Base-by-base conservation (phyloP, 92 coral and sea anemone species). In the Porites evermanni region DNA sequence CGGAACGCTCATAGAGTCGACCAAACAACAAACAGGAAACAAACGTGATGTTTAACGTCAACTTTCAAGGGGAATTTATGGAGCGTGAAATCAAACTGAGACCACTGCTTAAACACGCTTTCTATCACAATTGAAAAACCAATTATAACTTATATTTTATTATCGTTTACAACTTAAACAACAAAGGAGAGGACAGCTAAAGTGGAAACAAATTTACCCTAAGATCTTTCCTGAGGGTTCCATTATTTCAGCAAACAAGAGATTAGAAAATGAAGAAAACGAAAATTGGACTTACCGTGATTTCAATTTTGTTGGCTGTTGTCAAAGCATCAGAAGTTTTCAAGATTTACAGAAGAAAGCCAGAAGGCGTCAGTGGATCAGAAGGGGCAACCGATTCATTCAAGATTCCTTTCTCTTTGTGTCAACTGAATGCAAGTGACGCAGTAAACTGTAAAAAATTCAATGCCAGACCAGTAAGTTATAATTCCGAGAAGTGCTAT, bases 331-430 rank as follows among this genome's bases (percentile, higher is more conserved):
- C 83, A n/a, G 72, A 79, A 61, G 72, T 18, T 19, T 79, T 38
- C 26, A 44, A 79, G 72, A 47, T 79, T 79, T 64, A 64, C 61
- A 50, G 83, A 19, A 64, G 12, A 64, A 50, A 23, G 12, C 2
- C 59, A 4, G 7, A 18, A 3, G 83, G 72, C 1, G 58, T 64
- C 2, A 70, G 52, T 26, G 72, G 24, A 2, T 77, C 58, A 72
- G 8, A n/a, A 19, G 21, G 20, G 18, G 71, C 59, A 6, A 47
- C 61, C 64, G 83, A 79, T 66, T 19, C 73, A 16, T 79, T 79
- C 60, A 10, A 10, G 61, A 65, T 79, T 66, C 83, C 83, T 79
- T 50, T 44, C 2, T 79, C 61, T 1, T 47, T 64, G 50, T 64
- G 83, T 38, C 50, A 21, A 7, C 60, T n/a, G 20, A 18, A 19